Percentiles rank a stretch among this genome's conserved stretches.
Evolutionary conservation across 1,140 invertebrate species (phyloP).

Genomic region (Nephila pilipes): DNA sequence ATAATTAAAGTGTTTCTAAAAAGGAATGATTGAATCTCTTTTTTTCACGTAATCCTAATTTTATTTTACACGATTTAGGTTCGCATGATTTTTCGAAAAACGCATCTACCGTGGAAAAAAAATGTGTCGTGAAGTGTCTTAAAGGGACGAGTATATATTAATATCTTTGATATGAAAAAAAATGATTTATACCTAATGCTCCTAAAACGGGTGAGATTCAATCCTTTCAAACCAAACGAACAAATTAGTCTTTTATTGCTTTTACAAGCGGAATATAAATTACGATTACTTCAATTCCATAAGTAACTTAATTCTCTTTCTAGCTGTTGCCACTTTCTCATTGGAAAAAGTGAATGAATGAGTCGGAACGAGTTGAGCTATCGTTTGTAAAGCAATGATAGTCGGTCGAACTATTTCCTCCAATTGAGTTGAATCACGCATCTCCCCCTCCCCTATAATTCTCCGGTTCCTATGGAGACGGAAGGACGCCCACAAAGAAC

Average conservation of each 20-base stretch:
- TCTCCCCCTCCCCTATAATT: not conserved
- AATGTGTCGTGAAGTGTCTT: no score
- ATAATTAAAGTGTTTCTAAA: no score
- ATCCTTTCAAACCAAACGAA: no score
- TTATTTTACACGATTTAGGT: no score
- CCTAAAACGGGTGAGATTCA: no score
- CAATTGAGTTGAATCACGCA: not conserved
- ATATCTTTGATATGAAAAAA: no score
- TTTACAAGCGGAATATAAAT: not conserved
- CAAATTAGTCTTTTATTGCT: not conserved
- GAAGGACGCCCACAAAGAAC: not conserved
- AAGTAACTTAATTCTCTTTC: not conserved
- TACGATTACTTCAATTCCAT: not conserved
- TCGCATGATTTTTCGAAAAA: no score
- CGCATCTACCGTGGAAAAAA: no score
- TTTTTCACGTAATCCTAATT: no score
- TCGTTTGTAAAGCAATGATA: constrained; percentile 20
- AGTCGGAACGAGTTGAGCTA: not conserved
- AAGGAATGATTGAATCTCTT: no score
- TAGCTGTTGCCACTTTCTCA: constrained; percentile 7
- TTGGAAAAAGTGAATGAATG: not conserved
- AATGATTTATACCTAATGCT: no score
- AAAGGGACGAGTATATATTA: no score
- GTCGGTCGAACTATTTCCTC: constrained; percentile 24
- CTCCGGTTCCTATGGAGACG: constrained; percentile 17